Base-by-base conservation (phyloP, 2,113 vertebrate genomes). In the Hipposideros armiger region DNA sequence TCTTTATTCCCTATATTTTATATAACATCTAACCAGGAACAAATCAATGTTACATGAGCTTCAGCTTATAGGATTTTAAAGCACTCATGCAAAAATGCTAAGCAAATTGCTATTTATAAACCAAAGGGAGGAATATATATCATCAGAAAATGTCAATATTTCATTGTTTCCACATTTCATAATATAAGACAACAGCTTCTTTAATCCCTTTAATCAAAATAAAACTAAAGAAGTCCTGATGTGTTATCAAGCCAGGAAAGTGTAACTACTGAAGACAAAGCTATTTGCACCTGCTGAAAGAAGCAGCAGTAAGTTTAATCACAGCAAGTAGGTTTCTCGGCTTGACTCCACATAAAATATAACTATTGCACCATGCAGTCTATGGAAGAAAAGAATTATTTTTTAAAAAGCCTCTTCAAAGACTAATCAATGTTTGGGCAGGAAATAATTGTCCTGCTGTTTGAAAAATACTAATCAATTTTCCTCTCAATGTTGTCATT, bases 401-500 rank as follows among this genome's bases (percentile, higher is more conserved):
- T 36, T 36, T 36, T 85, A 89, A 76, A 90, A 94, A 96, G 32
- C 14, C 90, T 60, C 76, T 95, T 96, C 96, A 83, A 85, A 93
- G 56, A 80, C 70, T 92, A 95, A 94, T 93, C 95, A 92, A 84
- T 90, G 58, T 90, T 72, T 89, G 80, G 13, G 54, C 67, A 96
- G 60, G 60, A 95, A 97, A 93, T 87, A 82, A 88, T 90, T 93
- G 72, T 82, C 91, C 88, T 96, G 81, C 90, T 95, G 74, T 94
- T 96, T 93, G 88, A 93, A 96, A 97, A 94, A 70, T 67, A 94
- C 83, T 87, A 90, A 96, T 95, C 93, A 91, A 86, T 96, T 92
- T 96, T 88, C 69, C 47, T 94, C 73, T 84, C 72, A 74, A 42
- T 85, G 52, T 30, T 88, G 86, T 82, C 54, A 88, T 73, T 90